Evolutionary conservation across 2,797 vertebrate genomes (phyloP), one percentile per base, ranked within the genome.

Genomic region (Myiotriccus ornatus): DNA sequence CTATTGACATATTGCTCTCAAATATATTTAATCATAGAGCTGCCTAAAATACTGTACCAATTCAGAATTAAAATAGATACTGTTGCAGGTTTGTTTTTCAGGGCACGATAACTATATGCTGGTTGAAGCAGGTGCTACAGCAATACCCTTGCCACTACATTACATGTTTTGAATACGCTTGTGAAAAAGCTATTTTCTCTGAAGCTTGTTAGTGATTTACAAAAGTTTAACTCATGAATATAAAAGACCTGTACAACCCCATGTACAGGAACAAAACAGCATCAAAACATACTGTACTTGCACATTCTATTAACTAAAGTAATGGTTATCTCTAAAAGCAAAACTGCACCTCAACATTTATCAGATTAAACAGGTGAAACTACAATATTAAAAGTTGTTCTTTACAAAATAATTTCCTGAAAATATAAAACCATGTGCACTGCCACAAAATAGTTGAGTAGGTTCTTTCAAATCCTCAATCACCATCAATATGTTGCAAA

Each of bases 381-480:
- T 97, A 97, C 92, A 96, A 95, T 98, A 98, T 97, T 98, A 98
- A 98, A 98, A 98, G 97, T 98, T 97, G 97, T 93, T 97, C 96
- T 97, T 97, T 98, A 98, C 97, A 98, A 98, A 98, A 98, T 97
- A 96, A 98, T 97, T 97, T 98, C 96, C 97, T 97, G 96, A 98
- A 98, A 97, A 98, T 98, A 98, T 93, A 98, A 98, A 98, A 98
- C 97, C 97, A 98, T 97, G 97, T 97, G 97, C 97, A 97, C 97
- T 97, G 97, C 98, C 97, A 97, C 97, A 98, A 98, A 98, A 98
- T 95, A 97, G 96, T 94, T 89, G 95, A 98, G 94, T 92, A 96
- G 93, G 96, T 97, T 98, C 96, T 97, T 97, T 94, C 93, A 97
- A 96, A 97, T 97, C 97, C 96, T 97, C 96, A 95, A 91, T 96